Evolutionary conservation across 2,888 invertebrate species (phyloP), one percentile per base, ranked within the genome.

Genomic region (Bugulina stolonifera): DNA sequence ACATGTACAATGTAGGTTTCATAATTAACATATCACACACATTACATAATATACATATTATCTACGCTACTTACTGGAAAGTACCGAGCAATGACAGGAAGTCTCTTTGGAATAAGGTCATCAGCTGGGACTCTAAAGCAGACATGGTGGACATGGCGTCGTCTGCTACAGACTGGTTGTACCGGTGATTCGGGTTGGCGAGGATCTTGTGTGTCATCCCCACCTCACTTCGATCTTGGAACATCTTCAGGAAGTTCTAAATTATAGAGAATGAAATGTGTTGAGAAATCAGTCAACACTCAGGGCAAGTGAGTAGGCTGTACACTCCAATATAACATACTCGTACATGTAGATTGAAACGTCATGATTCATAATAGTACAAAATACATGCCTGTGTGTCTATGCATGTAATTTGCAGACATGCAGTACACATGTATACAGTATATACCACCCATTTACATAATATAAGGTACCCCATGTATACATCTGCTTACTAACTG

Each of bases 91-190:
- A 76, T 10, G 81, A 78, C 25, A 83, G 76, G 79, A 83, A 83
- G 75, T 83, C 83, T 72, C 80, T 76, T 77, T 83, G 83, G 77
- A 83, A 83, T 80, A 83, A 81, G 75, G 81, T 82, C 78, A 82
- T 79, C 2, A 84, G 75, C 73, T 82, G 81, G 0, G 79, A 75
- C 75, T 83, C 82, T 27, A 83, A 75, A 25, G 80, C 77, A 72
- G 81, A 81, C 57, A 83, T 73, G 10, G 78, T 77, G 27, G 76
- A 77, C 69, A 72, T 74, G 64, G 34, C 73, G 34, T 71, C 75
- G n/a, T 74, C 73, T 55, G 57, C 74, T 54, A 57, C 72, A 14
- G 77, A 75, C 22, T 77, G 72, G 75, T 80, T 79, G 55, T 78
- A 79, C 74, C 80, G 80, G 80, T 83, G 82, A 75, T 81, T 81